These are phyloP conservation scores for Hyppa rectilinea DNA, from an alignment of 2,888 invertebrate species.

Conservation along the genomic window DNA sequence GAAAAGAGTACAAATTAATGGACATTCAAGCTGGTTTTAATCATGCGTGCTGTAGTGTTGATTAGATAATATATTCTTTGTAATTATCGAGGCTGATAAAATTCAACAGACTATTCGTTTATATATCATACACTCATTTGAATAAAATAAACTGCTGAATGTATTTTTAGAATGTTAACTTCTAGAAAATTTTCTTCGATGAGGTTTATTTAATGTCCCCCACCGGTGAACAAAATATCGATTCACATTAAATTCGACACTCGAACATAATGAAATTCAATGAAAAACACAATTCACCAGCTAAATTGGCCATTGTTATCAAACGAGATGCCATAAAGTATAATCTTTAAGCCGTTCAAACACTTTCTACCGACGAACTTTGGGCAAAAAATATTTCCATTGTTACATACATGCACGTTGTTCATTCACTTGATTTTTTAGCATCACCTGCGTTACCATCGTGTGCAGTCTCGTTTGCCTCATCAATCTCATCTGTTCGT, in stretches of 20 bases:
- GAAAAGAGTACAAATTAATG: slow-evolving; percentile 59
- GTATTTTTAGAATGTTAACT: slow-evolving; percentile 3
- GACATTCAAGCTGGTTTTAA: slow-evolving; percentile 55
- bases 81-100: slow-evolving; percentile 45
- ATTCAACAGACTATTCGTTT: slow-evolving; percentile 33
- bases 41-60: slow-evolving; percentile 47
- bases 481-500: slow-evolving; percentile 62
- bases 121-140: slow-evolving; percentile 31
- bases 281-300: slow-evolving; percentile 69
- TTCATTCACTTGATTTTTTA: slow-evolving; percentile 77
- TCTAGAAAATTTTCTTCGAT: slow-evolving; percentile 18
- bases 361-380: slow-evolving; percentile 78
- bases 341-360: slow-evolving; percentile 73
- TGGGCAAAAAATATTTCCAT: slow-evolving; percentile 76
- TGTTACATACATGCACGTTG: slow-evolving; percentile 76
- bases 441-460: slow-evolving; percentile 70
- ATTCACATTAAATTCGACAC: slow-evolving; percentile 51
- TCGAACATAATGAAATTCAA: slow-evolving; percentile 55
- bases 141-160: slow-evolving; percentile 20
- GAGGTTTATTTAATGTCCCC: background rate
- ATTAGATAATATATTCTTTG: slow-evolving; percentile 64
- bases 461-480: slow-evolving; percentile 64
- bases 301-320: slow-evolving; percentile 76
- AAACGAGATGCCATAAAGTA: slow-evolving; percentile 72
- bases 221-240: slow-evolving; percentile 41